Evolutionary conservation across 2,113 vertebrate genomes (phyloP).

Genomic region (Notarius quadriscutis): DNA sequence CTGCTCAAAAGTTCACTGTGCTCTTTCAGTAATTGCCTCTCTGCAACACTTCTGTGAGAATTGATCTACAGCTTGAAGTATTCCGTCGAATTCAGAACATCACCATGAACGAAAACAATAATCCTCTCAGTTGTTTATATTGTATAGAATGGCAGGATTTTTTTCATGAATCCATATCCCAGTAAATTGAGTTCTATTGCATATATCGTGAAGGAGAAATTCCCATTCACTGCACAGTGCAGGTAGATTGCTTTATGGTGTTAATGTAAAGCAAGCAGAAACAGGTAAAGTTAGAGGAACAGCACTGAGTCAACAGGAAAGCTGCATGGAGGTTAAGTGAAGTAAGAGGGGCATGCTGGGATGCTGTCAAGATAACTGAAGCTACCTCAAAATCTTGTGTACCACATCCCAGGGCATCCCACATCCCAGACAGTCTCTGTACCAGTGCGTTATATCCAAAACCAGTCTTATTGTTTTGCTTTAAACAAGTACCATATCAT

Average conservation of each 20-base stretch:
- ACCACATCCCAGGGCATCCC: background rate
- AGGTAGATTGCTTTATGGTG: conserved; percentile 35
- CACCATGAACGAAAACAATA: conserved; percentile 45
- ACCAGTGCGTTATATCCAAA: conserved; percentile 8
- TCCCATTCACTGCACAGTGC: conserved; percentile 31
- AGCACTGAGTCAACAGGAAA: conserved; percentile 16
- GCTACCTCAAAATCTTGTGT: conserved; percentile 2
- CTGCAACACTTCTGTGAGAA: conserved; percentile 41
- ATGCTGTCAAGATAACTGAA: conserved; percentile 37
- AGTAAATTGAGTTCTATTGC: conserved; percentile 31
- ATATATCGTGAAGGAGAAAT: conserved; percentile 33
- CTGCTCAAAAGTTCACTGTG: conserved; percentile 48
- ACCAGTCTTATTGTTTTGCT: background rate
- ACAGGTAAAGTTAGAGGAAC: background rate
- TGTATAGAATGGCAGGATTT: conserved; percentile 31
- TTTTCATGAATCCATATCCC: conserved; percentile 34
- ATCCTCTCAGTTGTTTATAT: conserved; percentile 46
- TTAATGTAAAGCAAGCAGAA: conserved; percentile 11
- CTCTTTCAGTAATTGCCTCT: conserved; percentile 50
- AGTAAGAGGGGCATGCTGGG: conserved; percentile 26
- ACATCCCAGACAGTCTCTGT: background rate
- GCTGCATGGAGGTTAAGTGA: conserved; percentile 22
- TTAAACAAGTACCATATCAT: background rate
- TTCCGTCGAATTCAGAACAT: conserved; percentile 50
- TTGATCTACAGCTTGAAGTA: conserved; percentile 56